A percentile compares a stretch with the other conserved stretches of the same genome.
These are phyloP conservation scores for Nomada flava DNA, from an alignment of 2,888 invertebrate genomes.

Conservation along the genomic window DNA sequence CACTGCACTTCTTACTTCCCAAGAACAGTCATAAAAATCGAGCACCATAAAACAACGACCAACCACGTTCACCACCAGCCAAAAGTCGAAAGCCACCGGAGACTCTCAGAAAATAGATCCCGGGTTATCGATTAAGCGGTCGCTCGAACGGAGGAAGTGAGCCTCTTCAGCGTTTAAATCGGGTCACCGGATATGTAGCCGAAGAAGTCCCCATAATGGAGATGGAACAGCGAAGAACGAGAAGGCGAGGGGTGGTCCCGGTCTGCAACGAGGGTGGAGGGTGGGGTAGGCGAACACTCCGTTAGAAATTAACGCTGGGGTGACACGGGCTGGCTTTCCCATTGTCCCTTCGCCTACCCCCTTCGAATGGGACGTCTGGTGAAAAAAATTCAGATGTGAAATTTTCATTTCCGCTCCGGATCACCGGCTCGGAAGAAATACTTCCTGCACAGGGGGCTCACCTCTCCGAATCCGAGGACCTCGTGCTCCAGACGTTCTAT, in stretches of 20 bases:
- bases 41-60: neutral
- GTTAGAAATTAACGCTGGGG: conserved; percentile 80
- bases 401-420: conserved; percentile 82
- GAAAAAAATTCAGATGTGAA: conserved; percentile 83
- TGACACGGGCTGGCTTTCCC: conserved; percentile 75
- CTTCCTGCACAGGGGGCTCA: conserved; percentile 78
- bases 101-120: conserved; percentile 11
- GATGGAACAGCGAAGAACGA: conserved; percentile 65
- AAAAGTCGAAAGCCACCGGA: neutral
- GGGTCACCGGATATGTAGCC: conserved; percentile 81
- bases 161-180: conserved; percentile 77
- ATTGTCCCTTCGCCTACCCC: conserved; percentile 75
- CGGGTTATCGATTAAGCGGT: conserved; percentile 57
- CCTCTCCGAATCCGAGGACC: conserved; percentile 32
- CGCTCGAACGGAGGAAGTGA: conserved; percentile 64
- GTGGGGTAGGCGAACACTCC: conserved; percentile 57
- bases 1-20: neutral
- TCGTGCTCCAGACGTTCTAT: conserved; percentile 48
- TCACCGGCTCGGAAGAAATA: conserved; percentile 83
- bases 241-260: conserved; percentile 31
- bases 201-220: conserved; percentile 78
- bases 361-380: conserved; percentile 64
- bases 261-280: conserved; percentile 44
- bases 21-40: conserved; percentile 1
- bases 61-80: neutral